Conservation (phyloP, 2,888 invertebrate genomes). For the Corbicula japonica region DNA sequence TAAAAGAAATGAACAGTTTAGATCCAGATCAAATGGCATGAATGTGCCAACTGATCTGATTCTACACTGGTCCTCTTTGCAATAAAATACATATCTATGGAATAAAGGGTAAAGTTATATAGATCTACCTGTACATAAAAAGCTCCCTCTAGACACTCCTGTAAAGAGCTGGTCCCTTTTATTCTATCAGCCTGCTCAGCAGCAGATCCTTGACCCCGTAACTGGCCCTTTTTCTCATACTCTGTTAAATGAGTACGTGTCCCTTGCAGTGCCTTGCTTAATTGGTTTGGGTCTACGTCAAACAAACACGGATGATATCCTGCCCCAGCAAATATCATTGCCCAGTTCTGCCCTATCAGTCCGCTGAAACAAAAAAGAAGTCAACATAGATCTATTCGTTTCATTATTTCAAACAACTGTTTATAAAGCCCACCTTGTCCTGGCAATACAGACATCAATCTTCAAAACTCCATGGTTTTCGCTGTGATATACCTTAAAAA, state of each 20-base stretch:
- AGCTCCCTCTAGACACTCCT: slow-evolving; percentile 91
- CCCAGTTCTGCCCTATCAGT: slow-evolving; percentile 98
- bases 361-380: slow-evolving; percentile 89
- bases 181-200: slow-evolving; percentile 92
- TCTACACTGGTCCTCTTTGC: too few relatives aligned
- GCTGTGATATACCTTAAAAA: too few relatives aligned
- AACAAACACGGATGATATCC: slow-evolving; percentile 95
- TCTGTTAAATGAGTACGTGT: slow-evolving; percentile 39
- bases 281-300: slow-evolving; percentile 88
- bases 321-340: slow-evolving; percentile 96
- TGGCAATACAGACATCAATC: too few relatives aligned
- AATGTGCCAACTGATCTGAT: too few relatives aligned
- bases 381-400: background rate
- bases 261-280: slow-evolving; percentile 68
- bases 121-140: slow-evolving; percentile 90
- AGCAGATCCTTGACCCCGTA: slow-evolving; percentile 92
- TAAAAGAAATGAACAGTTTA: too few relatives aligned
- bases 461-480: too few relatives aligned
- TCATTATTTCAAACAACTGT: background rate
- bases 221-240: slow-evolving; percentile 88
- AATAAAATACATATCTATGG: too few relatives aligned
- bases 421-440: background rate
- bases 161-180: slow-evolving; percentile 91
- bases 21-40: too few relatives aligned
- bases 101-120: too few relatives aligned